A percentile compares a stretch with the other conserved stretches of the same genome.
Evolutionary conservation across 2,888 invertebrate genomes (phyloP).

Genomic region (Epirrita christyi): DNA sequence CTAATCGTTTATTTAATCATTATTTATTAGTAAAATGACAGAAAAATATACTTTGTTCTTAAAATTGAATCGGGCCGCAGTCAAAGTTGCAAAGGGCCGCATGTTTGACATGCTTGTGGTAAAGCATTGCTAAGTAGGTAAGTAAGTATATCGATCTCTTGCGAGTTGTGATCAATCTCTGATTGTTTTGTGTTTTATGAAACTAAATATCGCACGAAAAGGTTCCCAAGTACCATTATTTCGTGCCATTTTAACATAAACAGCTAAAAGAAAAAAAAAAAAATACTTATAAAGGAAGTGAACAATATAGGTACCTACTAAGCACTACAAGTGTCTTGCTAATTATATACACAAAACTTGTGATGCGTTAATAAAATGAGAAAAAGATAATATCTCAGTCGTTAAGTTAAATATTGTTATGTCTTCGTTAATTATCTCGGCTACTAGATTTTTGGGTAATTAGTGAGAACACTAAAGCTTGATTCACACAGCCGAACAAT

Average conservation of each 20-base stretch:
- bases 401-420: slow-evolving; percentile 34
- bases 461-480: slow-evolving; percentile 23
- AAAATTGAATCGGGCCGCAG: too few relatives aligned
- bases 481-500: slow-evolving; percentile 6
- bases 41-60: too few relatives aligned
- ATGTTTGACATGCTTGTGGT: too few relatives aligned
- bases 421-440: slow-evolving; percentile 34
- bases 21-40: too few relatives aligned
- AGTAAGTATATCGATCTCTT: too few relatives aligned
- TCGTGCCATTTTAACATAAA: too few relatives aligned
- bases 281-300: slow-evolving; percentile 6
- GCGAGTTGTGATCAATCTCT: too few relatives aligned
- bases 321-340: slow-evolving; percentile 6
- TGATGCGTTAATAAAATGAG: slow-evolving; percentile 38
- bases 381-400: slow-evolving; percentile 42
- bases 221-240: too few relatives aligned
- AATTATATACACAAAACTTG: slow-evolving; percentile 23
- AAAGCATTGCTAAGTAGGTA: slow-evolving; percentile 1
- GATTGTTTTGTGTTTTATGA: too few relatives aligned
- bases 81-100: too few relatives aligned
- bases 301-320: slow-evolving; percentile 8
- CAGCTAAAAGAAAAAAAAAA: neutral
- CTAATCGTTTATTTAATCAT: too few relatives aligned
- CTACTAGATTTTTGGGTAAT: slow-evolving; percentile 35
- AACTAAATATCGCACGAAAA: too few relatives aligned